Evolutionary conservation across 1,140 invertebrate genomes (phyloP), one percentile per base, ranked within the genome.

Genomic region (Neodiprion virginianus): DNA sequence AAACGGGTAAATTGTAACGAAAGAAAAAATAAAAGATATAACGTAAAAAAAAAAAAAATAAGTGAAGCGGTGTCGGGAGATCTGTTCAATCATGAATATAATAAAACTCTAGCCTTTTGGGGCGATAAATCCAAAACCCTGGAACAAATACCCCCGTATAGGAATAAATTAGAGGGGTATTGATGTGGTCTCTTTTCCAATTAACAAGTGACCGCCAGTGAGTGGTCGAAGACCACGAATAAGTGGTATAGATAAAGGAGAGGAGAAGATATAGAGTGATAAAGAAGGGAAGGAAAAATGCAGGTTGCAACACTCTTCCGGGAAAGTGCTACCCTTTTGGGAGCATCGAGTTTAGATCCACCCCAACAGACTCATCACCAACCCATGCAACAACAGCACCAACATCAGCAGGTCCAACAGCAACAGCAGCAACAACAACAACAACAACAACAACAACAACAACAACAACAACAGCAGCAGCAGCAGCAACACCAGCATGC

Each of bases 241-340:
- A 12, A 14, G 14, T 2, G 23, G 12, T 2, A 69, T 1, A 5
- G 14, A 12, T 14, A 21, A 65, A 83, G 67, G 72, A 40, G 28
- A 40, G 28, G 28, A 40, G 1, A 40, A 40, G 28, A 40, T 40
- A 40, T 40, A 40, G 28, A 40, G 28, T 2, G 28, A 1, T 2
- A 40, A 61, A 61, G n/a, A 61, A 61, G 11, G n/a, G 53, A 76
- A 76, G 53, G n/a, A 61, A 61, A 14, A 82, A 93, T 93, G 92
- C 92, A 93, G 89, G 92, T 93, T 83, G 92, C 92, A 81, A 93
- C 91, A 85, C 83, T 93, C 82, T 93, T 93, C 84, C 89, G 92
- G 77, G 92, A 93, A 88, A 92, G 91, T 82, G 90, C 92, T 81
- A 92, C 91, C 81, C 89, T 93, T 82, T 87, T 93, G 78, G 92